Evolutionary conservation across 2,113 vertebrate species (phyloP).

Genomic region (Gymnogyps californianus): DNA sequence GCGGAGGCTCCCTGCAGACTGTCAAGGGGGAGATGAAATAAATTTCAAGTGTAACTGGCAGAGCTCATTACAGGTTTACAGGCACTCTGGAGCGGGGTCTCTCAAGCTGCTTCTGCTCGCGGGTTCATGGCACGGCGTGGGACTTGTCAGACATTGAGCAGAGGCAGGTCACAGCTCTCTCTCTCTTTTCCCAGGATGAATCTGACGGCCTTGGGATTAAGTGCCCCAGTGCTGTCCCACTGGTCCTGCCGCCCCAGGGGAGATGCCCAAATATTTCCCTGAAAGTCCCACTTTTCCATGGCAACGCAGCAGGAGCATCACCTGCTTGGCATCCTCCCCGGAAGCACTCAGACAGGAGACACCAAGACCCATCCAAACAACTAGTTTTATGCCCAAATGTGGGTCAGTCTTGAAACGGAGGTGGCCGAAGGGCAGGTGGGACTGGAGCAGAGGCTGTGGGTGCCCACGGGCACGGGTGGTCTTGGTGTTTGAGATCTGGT

Average conservation of each 20-base stretch:
- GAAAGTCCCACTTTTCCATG: not conserved
- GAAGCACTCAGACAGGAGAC: not conserved
- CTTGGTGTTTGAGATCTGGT: not conserved
- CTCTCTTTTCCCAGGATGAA: not conserved
- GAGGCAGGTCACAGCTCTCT: not conserved
- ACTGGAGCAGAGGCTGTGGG: accelerated
- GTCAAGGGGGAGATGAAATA: not conserved
- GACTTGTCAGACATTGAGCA: not conserved
- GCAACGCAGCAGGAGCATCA: not conserved
- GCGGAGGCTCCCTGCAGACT: not conserved
- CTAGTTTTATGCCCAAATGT: accelerated
- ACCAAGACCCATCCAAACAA: accelerated
- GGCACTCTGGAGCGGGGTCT: not conserved
- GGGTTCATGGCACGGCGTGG: not conserved
- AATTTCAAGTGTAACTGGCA: not conserved
- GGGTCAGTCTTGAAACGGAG: accelerated
- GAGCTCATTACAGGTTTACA: not conserved
- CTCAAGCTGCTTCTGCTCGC: not conserved
- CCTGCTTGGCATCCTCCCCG: not conserved
- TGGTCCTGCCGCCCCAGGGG: not conserved
- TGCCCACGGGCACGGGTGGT: accelerated
- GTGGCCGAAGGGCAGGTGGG: not conserved
- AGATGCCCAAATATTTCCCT: not conserved
- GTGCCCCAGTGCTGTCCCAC: not conserved
- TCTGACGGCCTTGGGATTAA: accelerated